Conservation (phyloP, 2,113 vertebrate species). For the Dicerorhinus sumatrensis region DNA sequence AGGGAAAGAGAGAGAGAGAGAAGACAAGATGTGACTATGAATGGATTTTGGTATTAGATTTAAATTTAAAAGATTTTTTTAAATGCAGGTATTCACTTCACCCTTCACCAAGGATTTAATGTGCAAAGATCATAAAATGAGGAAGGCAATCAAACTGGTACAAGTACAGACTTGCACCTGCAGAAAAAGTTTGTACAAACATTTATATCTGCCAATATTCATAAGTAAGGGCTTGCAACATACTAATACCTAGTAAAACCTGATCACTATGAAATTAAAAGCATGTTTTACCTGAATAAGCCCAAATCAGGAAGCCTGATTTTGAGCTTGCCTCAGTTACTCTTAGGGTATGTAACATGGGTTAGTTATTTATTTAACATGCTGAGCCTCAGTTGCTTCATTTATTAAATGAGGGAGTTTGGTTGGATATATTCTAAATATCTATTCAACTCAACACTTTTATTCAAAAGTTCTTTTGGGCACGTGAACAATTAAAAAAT, state of each 20-base stretch:
- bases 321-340: conserved; percentile 34
- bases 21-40: neutral
- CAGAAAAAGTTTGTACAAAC: conserved; percentile 84
- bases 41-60: neutral
- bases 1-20: neutral
- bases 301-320: neutral
- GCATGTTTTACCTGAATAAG: conserved; percentile 46
- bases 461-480: conserved; percentile 21
- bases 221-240: conserved; percentile 84
- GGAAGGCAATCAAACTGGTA: conserved; percentile 74
- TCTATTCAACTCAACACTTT: conserved; percentile 44
- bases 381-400: neutral
- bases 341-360: conserved; percentile 14
- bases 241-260: conserved; percentile 81
- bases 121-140: conserved; percentile 79
- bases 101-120: conserved; percentile 53
- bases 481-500: conserved; percentile 36
- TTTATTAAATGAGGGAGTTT: neutral
- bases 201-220: conserved; percentile 85
- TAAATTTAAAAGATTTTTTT: conserved; percentile 29
- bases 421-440: conserved; percentile 36
- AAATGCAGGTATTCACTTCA: neutral
- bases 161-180: conserved; percentile 82
- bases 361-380: conserved; percentile 18
- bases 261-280: conserved; percentile 82